A percentile compares a stretch with the other conserved stretches of the same genome.
Evolutionary conservation across 2,113 vertebrate species (phyloP).

Genomic region (Thamnaconus septentrionalis): DNA sequence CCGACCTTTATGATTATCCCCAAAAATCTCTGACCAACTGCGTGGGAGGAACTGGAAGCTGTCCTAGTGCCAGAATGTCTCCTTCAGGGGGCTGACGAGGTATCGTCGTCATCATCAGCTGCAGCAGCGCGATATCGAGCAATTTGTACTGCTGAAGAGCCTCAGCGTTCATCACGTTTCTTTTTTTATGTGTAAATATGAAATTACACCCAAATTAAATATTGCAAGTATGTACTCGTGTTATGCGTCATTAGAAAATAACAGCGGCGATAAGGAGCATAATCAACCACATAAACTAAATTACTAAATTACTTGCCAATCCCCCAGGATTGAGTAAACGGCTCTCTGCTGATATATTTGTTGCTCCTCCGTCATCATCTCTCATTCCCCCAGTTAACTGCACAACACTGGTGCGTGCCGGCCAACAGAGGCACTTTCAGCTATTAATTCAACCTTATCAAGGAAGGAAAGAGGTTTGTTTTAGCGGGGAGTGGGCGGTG

Average conservation of each 20-base stretch:
- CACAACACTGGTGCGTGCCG: slow-evolving; percentile 26
- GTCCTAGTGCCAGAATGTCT: too few relatives aligned
- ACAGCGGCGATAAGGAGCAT: slow-evolving; percentile 36
- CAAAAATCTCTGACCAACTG: slow-evolving; percentile 32
- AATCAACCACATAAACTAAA: slow-evolving; percentile 21
- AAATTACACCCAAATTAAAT: too few relatives aligned
- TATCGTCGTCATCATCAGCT: too few relatives aligned
- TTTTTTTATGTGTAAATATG: too few relatives aligned
- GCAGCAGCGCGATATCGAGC: too few relatives aligned
- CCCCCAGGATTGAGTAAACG: slow-evolving; percentile 22
- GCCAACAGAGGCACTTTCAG: slow-evolving; percentile 22
- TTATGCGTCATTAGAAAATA: slow-evolving; percentile 28
- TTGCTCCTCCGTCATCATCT: slow-evolving; percentile 21
- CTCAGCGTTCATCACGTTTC: too few relatives aligned
- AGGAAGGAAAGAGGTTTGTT: slow-evolving; percentile 14
- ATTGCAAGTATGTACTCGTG: background rate
- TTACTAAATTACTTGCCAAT: slow-evolving; percentile 16
- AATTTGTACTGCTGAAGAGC: too few relatives aligned
- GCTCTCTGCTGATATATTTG: slow-evolving; percentile 35
- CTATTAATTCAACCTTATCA: slow-evolving; percentile 34
- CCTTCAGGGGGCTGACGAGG: too few relatives aligned
- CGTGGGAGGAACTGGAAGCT: too few relatives aligned
- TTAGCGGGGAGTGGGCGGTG: background rate
- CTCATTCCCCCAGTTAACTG: slow-evolving; percentile 35
- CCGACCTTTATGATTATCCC: slow-evolving; percentile 36